phyloP scores from a whole-genome alignment of 2,113 vertebrate species.

The Stomatorhinus ivindoensis region DNA sequence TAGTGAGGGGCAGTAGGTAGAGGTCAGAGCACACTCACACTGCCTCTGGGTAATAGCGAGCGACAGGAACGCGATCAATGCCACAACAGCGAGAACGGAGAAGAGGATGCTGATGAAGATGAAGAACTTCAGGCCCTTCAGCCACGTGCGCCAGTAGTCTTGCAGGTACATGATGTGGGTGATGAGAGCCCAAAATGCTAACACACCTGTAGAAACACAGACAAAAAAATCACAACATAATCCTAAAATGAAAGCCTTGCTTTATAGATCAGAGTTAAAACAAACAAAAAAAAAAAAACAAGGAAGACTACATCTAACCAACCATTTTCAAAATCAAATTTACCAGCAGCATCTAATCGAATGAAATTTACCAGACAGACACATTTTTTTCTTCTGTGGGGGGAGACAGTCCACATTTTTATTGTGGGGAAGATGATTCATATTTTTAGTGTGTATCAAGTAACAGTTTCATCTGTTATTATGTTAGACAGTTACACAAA shows the following conservation, averaged over 20 bases:
- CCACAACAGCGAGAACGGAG: slow-evolving; percentile 62
- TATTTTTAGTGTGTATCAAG: not conserved
- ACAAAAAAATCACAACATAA: not conserved
- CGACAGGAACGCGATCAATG: slow-evolving; percentile 74
- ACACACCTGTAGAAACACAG: slow-evolving; percentile 64
- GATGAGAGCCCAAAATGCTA: slow-evolving; percentile 85
- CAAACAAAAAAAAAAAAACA: not conserved
- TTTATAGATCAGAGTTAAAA: not conserved
- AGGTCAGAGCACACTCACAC: slow-evolving; percentile 57
- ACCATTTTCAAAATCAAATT: not conserved
- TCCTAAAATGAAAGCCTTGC: not conserved
- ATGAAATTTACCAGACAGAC: not conserved
- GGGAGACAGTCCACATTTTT: not conserved
- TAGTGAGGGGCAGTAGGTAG: not conserved
- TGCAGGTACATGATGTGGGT: slow-evolving; percentile 94
- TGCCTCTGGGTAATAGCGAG: slow-evolving; percentile 77
- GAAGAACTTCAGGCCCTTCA: slow-evolving; percentile 88
- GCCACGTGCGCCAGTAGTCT: slow-evolving; percentile 96
- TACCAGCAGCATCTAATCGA: not conserved
- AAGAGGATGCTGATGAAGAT: slow-evolving; percentile 75
- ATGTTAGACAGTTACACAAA: not conserved
- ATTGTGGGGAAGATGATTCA: not conserved
- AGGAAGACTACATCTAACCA: not conserved
- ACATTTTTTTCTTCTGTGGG: not conserved
- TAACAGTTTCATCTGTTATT: not conserved